Percentiles rank a stretch among this genome's conserved stretches.
Conservation (phyloP, 2,888 invertebrate species). For the Protonemura montana region DNA sequence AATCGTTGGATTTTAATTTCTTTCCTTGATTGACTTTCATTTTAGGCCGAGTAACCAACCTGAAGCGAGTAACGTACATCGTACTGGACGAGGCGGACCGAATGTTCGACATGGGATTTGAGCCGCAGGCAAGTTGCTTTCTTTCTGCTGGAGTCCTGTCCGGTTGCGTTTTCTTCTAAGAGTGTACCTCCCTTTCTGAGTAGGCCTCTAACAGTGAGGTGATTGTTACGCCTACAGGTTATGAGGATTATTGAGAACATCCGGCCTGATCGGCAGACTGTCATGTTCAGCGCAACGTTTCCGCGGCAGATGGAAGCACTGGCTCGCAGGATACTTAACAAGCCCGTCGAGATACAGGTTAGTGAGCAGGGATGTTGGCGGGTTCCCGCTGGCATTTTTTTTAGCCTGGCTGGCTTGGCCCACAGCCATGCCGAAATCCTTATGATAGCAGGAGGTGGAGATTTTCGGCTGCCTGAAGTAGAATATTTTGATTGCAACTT, state of each 20-base stretch:
- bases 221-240: conserved; percentile 64
- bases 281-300: conserved; percentile 99
- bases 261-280: conserved; percentile 95
- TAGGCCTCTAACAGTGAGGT: background rate
- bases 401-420: no score
- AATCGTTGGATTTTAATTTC: no score
- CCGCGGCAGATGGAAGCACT: conserved; percentile 99
- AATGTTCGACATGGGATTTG: conserved; percentile 99
- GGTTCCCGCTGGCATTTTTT: no score
- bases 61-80: conserved; percentile 95
- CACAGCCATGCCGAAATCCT: no score
- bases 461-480: no score
- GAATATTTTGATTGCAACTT: no score
- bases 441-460: no score
- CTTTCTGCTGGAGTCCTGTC: background rate
- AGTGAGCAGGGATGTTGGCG: conserved; percentile 54
- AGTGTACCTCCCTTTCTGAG: background rate
- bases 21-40: background rate
- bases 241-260: conserved; percentile 98
- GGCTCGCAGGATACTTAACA: conserved; percentile 89
- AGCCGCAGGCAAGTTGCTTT: conserved; percentile 76
- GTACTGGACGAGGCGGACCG: conserved; percentile 99
- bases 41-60: conserved; percentile 86
- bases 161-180: background rate
- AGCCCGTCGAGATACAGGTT: conserved; percentile 94